Evolutionary conservation across 1,140 invertebrate genomes (phyloP), one percentile per base, ranked within the genome.

Genomic region (Drosophila nigromelanica): DNA sequence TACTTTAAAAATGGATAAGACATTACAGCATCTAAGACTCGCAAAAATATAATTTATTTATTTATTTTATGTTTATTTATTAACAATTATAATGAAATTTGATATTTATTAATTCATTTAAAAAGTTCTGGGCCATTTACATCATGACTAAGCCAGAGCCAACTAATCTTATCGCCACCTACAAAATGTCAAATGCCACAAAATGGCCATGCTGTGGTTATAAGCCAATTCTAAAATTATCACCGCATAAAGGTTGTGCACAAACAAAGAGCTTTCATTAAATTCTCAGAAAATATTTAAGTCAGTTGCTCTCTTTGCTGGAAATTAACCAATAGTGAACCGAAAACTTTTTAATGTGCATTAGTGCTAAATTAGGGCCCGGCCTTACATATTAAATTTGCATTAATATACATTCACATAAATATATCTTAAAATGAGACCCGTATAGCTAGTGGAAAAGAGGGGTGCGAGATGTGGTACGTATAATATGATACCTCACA

Each of bases 291-390:
- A 85, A 58, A 59, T 61, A 75, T 61, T 47, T 27, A 56, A 79
- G 68, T 45, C 48, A 58, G 42, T 74, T 10, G 42, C 35, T 37
- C 35, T 35, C 42, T 39, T 48, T 50, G 66, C 33, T 58, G 27
- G 33, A 60, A 71, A 67, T 59, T 69, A 71, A 24, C 39, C 43
- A 43, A 18, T 37, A 48, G 24, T 39, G 40, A 55, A 15, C 62
- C 47, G 6, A 78, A 78, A 85, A 86, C 63, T 82, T 87, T 73
- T 47, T 78, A 82, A 82, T 82, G 78, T 73, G 68, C 77, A 86
- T 86, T 86, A 80, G 63, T 27, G 59, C 64, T 42, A 79, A 78
- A 69, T 70, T 64, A 48, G 60, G 45, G 33, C 40, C 51, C n/a
- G 35, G 37, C 10, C 33, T 21, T 21, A 21, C 15, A 15, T 54